Evolutionary conservation across 2,113 vertebrate genomes (phyloP).

Genomic region (Pongo abelii): DNA sequence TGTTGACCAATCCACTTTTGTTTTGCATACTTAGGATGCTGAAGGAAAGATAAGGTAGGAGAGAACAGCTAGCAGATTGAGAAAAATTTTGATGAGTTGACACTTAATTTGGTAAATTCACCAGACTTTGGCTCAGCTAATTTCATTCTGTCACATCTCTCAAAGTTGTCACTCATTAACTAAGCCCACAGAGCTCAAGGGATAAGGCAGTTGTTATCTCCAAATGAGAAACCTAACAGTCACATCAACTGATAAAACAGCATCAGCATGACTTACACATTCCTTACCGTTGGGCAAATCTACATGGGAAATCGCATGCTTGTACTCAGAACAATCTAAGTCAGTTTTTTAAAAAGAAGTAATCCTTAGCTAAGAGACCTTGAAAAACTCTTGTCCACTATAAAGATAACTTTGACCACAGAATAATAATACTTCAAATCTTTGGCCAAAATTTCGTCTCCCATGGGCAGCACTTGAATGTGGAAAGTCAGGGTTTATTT

Average conservation of each 20-base stretch:
- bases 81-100: not conserved
- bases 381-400: not conserved
- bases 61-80: not conserved
- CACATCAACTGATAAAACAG: not conserved
- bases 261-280: not conserved
- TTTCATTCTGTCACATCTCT: not conserved
- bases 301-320: not conserved
- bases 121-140: not conserved
- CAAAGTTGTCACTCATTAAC: not conserved
- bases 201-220: not conserved
- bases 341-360: slow-evolving; percentile 29
- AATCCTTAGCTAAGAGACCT: not conserved
- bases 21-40: not conserved
- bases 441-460: not conserved
- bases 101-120: not conserved
- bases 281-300: not conserved
- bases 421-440: not conserved
- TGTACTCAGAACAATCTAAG: not conserved
- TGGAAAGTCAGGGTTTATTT: not conserved
- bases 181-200: not conserved
- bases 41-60: not conserved
- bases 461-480: not conserved
- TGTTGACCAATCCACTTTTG: not conserved
- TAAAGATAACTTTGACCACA: not conserved
- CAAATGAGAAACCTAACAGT: not conserved